These are phyloP conservation scores for Semaprochilodus insignis DNA, from an alignment of 2,797 vertebrate species.

Conservation along the genomic window DNA sequence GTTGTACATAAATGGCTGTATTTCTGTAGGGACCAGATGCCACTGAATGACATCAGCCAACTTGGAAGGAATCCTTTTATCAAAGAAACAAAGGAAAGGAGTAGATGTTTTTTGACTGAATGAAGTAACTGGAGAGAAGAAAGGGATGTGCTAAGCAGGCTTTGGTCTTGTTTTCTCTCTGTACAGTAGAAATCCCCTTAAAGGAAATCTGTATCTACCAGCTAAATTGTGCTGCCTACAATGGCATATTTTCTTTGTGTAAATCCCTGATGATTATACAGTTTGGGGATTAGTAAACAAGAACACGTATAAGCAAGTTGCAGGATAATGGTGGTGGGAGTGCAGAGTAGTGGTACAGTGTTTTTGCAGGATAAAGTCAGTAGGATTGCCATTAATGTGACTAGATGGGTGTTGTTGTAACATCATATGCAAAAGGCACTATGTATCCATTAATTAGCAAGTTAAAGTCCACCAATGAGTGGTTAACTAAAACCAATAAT, in stretches of 20 bases:
- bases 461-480: too few relatives aligned
- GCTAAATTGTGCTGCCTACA: background rate
- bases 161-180: background rate
- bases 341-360: background rate
- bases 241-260: background rate
- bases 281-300: background rate
- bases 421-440: background rate
- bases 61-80: background rate
- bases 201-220: background rate
- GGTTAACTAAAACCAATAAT: too few relatives aligned
- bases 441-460: too few relatives aligned
- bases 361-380: background rate
- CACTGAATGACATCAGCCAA: background rate
- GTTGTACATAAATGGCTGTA: background rate
- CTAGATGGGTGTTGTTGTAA: background rate
- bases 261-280: background rate
- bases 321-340: background rate
- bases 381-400: background rate
- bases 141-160: background rate
- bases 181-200: background rate
- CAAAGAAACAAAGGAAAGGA: background rate
- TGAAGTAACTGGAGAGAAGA: background rate
- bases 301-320: background rate
- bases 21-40: slow-evolving; percentile 5
- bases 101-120: background rate